phyloP scores from a whole-genome alignment of 1,140 invertebrate genomes.

The Hypsibius dujardini region DNA sequence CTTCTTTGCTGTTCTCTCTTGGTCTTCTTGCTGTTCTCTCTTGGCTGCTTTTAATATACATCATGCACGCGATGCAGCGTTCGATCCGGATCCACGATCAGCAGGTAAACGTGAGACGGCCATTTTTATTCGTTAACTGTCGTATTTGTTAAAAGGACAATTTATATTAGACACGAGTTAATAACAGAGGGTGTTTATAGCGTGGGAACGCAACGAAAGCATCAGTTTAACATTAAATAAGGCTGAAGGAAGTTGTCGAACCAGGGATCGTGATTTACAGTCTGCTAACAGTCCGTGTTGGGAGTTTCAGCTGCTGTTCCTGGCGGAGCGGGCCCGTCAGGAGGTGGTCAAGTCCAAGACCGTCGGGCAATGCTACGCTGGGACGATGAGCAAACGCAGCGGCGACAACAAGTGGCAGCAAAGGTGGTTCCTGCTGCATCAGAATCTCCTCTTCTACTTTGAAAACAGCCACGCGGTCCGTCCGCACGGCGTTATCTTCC shows the following conservation, averaged over 20 bases:
- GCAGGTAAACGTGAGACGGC: constrained; percentile 25
- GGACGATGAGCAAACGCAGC: constrained; percentile 65
- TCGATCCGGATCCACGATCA: constrained; percentile 59
- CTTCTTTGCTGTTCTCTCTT: too few species aligned
- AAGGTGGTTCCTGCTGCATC: constrained; percentile 73
- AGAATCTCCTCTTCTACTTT: constrained; percentile 80
- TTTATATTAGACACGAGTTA: too few species aligned
- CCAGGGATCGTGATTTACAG: too few species aligned
- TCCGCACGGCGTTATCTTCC: constrained; percentile 61
- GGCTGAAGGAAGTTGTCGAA: too few species aligned
- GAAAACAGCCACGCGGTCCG: constrained; percentile 48
- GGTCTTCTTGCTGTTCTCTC: too few species aligned
- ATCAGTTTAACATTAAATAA: too few species aligned
- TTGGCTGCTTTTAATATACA: too few species aligned
- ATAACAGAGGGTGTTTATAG: too few species aligned
- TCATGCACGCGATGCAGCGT: constrained; percentile 45
- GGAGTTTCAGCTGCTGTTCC: constrained; percentile 45
- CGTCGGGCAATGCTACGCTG: constrained; percentile 37
- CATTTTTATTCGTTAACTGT: too few species aligned
- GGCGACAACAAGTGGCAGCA: constrained; percentile 74
- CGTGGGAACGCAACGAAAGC: too few species aligned
- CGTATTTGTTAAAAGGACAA: too few species aligned
- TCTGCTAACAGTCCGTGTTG: too few species aligned
- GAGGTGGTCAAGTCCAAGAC: constrained; percentile 42
- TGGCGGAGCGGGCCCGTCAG: constrained; percentile 61